phyloP scores from a whole-genome alignment of 2,888 invertebrate species.

The Falcaria lacertinaria region DNA sequence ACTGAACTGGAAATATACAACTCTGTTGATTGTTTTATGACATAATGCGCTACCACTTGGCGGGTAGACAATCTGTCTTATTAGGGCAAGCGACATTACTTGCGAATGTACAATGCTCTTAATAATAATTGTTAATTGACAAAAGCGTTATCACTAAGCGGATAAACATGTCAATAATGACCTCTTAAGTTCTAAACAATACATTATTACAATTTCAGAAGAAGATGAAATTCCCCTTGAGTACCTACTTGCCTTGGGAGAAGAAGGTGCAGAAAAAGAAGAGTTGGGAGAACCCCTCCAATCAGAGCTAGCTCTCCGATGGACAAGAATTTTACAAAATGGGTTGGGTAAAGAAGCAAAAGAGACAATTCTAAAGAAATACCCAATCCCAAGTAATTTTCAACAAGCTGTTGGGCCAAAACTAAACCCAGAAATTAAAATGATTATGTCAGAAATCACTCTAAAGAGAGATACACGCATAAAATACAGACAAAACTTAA shows the following conservation, averaged over 20 bases:
- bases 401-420: constrained; percentile 1
- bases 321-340: neutral
- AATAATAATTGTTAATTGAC: no score
- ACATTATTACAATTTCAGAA: no score
- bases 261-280: neutral
- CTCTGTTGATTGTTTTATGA: no score
- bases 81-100: no score
- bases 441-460: neutral
- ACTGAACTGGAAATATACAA: no score
- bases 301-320: constrained; percentile 1
- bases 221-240: neutral
- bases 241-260: constrained; percentile 1
- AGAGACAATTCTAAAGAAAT: constrained; percentile 3
- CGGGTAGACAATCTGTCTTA: no score
- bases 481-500: constrained; percentile 2
- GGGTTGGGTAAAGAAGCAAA: constrained; percentile 3
- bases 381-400: constrained; percentile 2
- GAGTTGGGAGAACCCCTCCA: neutral
- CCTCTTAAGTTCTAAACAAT: no score
- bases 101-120: no score
- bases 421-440: constrained; percentile 5
- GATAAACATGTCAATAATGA: no score
- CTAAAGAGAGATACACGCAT: constrained; percentile 7
- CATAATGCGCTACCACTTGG: no score
- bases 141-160: no score